Conservation (phyloP, 2,888 invertebrate genomes). For the Aphrophora alni region DNA sequence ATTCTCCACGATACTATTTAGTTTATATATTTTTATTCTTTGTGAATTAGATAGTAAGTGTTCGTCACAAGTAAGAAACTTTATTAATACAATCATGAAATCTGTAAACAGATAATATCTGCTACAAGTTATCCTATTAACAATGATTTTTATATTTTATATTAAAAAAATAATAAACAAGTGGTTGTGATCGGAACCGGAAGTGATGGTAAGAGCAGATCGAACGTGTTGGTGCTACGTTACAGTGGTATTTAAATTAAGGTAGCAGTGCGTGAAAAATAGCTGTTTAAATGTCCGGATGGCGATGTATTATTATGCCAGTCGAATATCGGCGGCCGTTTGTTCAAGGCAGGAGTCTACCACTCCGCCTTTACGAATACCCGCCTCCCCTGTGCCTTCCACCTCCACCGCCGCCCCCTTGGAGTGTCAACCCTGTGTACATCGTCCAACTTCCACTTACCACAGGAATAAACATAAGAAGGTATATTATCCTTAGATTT, state of each 20-base stretch:
- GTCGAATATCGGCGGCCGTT: conserved; percentile 65
- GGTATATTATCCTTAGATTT: not conserved
- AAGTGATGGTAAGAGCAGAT: not conserved
- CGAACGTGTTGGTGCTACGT: not conserved
- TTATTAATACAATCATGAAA: too few species aligned
- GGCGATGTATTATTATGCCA: conserved; percentile 76
- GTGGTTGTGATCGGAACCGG: too few species aligned
- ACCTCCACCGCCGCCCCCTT: conserved; percentile 46
- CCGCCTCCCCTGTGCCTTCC: conserved; percentile 44
- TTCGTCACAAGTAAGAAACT: too few species aligned
- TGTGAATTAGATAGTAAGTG: too few species aligned
- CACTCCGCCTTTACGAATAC: conserved; percentile 41
- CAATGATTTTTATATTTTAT: too few species aligned
- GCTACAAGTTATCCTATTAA: too few species aligned
- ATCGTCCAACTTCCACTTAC: not conserved
- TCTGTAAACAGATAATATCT: too few species aligned
- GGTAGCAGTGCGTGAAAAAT: not conserved
- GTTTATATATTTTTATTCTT: too few species aligned
- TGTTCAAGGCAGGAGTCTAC: conserved; percentile 47
- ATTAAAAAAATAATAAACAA: too few species aligned
- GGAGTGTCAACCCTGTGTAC: not conserved
- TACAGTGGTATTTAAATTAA: not conserved
- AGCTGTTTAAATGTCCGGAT: conserved; percentile 45
- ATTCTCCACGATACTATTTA: too few species aligned
- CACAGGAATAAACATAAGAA: not conserved